Base-by-base conservation (phyloP, 2,888 invertebrate species). In the Selenia dentaria region DNA sequence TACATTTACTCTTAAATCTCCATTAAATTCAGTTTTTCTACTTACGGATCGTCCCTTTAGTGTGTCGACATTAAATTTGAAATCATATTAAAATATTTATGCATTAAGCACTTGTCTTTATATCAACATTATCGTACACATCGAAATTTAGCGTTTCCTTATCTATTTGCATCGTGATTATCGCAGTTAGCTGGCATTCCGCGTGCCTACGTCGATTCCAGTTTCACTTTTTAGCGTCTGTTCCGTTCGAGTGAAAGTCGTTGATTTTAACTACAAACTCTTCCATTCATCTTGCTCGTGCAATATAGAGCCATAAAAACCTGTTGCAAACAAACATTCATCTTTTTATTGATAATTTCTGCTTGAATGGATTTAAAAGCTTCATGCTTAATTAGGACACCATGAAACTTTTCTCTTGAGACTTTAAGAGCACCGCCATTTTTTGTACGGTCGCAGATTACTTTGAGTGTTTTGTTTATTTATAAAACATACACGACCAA, bases 221-320 rank as follows among this genome's bases (percentile, higher is more conserved):
- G 83, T 89, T 89, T 89, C 88, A 87, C 89, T 88, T 89, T 84
- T 88, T 87, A 88, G 84, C 83, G 73, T 80, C 70, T 76, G 66
- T 62, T 68, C 62, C 54, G 48, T 49, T 35, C 37, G 51, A 79
- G 89, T 83, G 89, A 89, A 89, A 89, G 89, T 86, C 62, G 73
- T 74, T 61, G 75, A 78, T 79, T 72, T 78, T 69, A 71, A 64
- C 77, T 74, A 48, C 74, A 72, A 76, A 82, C 83, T 83, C 75
- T 85, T 86, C 79, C 83, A 84, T 83, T 86, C 81, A 64, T 82
- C 67, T 64, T 62, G 61, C 58, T 70, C 59, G 64, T 67, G 70
- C 59, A 32, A 42, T 64, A 48, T 24, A 39, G 10, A 60, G 53
- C 62, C 61, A 64, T 70, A 62, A 68, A 57, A 53, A 44, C 38